These are phyloP conservation scores for Dicycla oo DNA, from an alignment of 2,888 invertebrate species.

Conservation along the genomic window DNA sequence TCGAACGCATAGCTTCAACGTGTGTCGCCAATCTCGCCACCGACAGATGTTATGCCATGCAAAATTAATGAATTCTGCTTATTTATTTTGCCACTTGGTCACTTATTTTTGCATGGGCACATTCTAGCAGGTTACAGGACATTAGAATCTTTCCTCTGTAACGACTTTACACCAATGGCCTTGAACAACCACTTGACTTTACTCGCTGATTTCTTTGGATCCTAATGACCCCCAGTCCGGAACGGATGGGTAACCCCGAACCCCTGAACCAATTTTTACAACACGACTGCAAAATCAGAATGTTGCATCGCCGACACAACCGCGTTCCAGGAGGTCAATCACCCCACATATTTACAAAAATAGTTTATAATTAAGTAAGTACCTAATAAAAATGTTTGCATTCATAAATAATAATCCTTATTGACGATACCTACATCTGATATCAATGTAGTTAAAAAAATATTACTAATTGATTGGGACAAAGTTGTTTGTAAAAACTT, in stretches of 20 bases:
- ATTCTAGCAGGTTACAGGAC: not conserved
- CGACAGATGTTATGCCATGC: not conserved
- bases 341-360: conserved; percentile 15
- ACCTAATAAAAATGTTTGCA: not conserved
- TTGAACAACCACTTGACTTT: not conserved
- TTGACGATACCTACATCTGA: not conserved
- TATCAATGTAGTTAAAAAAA: not conserved
- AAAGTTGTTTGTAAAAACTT: conserved; percentile 45
- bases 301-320: not conserved
- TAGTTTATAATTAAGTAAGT: not conserved
- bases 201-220: not conserved
- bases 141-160: not conserved
- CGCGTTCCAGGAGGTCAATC: conserved; percentile 31
- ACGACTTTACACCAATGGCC: not conserved
- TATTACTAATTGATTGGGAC: not conserved
- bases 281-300: not conserved
- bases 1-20: no score
- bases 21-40: no score
- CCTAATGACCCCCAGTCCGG: not conserved
- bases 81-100: not conserved
- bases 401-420: not conserved
- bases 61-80: not conserved
- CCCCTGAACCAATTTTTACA: not conserved
- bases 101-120: not conserved
- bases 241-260: no score